Percentiles rank a stretch among this genome's conserved stretches.
phyloP scores from a whole-genome alignment of 2,888 invertebrate genomes.

The Oxyteleia sp. region DNA sequence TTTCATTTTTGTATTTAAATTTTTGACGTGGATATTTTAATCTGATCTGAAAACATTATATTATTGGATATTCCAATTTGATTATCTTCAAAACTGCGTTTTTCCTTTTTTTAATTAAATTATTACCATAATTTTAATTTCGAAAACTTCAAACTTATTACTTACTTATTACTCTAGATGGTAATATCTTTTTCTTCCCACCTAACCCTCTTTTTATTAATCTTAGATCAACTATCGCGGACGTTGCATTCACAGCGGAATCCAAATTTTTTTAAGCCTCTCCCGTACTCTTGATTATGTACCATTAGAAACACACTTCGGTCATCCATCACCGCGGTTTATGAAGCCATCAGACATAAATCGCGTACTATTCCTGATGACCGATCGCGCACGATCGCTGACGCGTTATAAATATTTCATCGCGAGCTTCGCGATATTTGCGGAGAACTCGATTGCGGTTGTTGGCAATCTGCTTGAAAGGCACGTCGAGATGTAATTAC shows the following conservation, averaged over 20 bases:
- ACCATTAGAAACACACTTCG: conserved; percentile 49
- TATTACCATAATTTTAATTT: no score
- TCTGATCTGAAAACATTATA: no score
- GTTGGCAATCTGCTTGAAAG: conserved; percentile 28
- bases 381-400: conserved; percentile 61
- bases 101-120: no score
- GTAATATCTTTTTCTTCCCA: no score
- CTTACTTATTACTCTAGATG: no score
- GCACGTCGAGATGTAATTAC: conserved; percentile 48
- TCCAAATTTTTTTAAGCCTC: background rate
- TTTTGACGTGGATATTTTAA: no score
- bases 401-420: conserved; percentile 70
- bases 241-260: conserved; percentile 7
- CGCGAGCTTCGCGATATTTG: conserved; percentile 43
- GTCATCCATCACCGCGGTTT: conserved; percentile 66
- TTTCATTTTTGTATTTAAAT: no score
- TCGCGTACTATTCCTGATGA: conserved; percentile 47
- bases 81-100: no score
- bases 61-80: no score
- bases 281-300: conserved; percentile 43
- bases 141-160: no score
- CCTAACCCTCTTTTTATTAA: no score
- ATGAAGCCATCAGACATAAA: conserved; percentile 71
- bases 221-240: no score
- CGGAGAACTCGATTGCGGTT: conserved; percentile 38